phyloP scores from a whole-genome alignment of 2,888 invertebrate genomes.

The Anarsia innoxiella region DNA sequence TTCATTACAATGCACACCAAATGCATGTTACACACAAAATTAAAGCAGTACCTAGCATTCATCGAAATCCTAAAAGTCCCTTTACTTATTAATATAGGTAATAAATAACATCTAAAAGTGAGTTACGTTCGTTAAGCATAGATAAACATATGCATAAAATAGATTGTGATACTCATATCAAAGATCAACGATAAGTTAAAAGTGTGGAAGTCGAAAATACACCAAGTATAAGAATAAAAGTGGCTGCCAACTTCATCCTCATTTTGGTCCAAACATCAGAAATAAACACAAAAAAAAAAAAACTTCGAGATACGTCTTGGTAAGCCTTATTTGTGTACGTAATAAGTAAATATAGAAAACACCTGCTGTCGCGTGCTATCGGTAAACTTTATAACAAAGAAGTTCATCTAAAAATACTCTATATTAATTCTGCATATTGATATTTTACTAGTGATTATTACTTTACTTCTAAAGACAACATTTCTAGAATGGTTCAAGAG shows the following conservation, averaged over 20 bases:
- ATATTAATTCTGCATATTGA: conserved; percentile 28
- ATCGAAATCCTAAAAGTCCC: too few relatives aligned
- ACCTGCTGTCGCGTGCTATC: conserved; percentile 17
- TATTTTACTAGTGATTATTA: too few relatives aligned
- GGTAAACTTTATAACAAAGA: conserved; percentile 59
- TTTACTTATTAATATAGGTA: conserved; percentile 35
- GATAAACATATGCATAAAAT: conserved; percentile 35
- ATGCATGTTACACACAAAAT: too few relatives aligned
- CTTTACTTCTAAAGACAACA: too few relatives aligned
- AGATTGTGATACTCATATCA: conserved; percentile 39
- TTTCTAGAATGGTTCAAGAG: too few relatives aligned
- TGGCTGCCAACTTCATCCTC: conserved; percentile 31
- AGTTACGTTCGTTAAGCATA: conserved; percentile 25
- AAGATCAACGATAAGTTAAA: conserved; percentile 35
- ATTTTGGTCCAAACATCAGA: conserved; percentile 49
- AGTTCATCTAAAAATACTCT: conserved; percentile 71
- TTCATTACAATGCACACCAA: too few relatives aligned
- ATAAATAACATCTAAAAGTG: conserved; percentile 27
- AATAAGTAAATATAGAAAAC: conserved; percentile 37
- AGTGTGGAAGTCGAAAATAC: conserved; percentile 27
- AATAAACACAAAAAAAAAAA: conserved; percentile 23
- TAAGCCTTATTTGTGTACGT: conserved; percentile 52
- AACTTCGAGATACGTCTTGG: conserved; percentile 37
- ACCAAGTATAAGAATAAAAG: conserved; percentile 36
- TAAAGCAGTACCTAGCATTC: too few relatives aligned